phyloP scores from a whole-genome alignment of 2,888 invertebrate genomes.

The Hypercompe scribonia region DNA sequence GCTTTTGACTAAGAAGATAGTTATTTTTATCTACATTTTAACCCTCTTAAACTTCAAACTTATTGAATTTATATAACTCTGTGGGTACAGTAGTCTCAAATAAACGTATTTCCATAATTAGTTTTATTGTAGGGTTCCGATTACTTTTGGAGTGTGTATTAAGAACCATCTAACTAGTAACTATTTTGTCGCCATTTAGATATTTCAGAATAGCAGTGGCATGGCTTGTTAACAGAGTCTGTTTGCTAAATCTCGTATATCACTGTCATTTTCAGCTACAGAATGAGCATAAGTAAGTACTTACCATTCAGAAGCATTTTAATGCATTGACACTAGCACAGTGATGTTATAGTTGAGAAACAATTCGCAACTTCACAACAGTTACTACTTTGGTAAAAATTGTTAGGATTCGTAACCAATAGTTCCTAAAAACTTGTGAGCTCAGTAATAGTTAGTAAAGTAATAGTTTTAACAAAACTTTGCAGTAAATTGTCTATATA shows the following conservation, averaged over 20 bases:
- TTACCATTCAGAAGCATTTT: not conserved
- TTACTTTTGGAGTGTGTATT: not conserved
- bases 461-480: not conserved
- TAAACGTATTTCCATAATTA: no score
- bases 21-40: not conserved
- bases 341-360: not conserved
- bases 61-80: no score
- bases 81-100: no score
- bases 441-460: not conserved
- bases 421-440: not conserved
- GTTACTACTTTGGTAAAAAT: no score
- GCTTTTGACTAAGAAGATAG: no score
- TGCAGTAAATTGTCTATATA: not conserved
- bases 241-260: not conserved
- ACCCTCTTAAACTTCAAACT: not conserved
- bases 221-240: not conserved
- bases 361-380: not conserved
- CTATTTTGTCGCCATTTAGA: no score
- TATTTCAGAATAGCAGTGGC: not conserved
- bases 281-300: not conserved
- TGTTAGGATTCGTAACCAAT: not conserved
- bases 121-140: not conserved
- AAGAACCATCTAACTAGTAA: not conserved
- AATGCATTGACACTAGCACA: not conserved
- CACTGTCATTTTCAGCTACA: conserved; percentile 1